Conservation (phyloP, 2,113 vertebrate species). For the Ariopsis seemanni region DNA sequence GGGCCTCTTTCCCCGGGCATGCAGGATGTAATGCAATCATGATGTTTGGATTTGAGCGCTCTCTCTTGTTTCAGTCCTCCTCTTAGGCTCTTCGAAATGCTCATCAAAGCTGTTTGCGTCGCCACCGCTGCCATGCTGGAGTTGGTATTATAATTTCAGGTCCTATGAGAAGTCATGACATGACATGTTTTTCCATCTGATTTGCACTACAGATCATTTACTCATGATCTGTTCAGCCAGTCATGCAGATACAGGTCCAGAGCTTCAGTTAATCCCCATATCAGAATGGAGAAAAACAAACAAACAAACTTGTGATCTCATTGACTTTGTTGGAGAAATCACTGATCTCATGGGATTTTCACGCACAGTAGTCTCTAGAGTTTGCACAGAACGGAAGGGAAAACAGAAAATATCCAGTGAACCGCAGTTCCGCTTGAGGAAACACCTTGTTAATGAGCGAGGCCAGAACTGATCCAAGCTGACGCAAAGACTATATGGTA, state of each 20-base stretch:
- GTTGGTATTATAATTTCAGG: not conserved
- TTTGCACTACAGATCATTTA: not conserved
- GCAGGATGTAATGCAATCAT: conserved; percentile 44
- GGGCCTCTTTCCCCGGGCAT: conserved; percentile 21
- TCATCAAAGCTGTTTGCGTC: conserved; percentile 21
- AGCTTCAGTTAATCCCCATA: not conserved
- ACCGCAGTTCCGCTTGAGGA: not conserved
- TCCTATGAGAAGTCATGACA: not conserved
- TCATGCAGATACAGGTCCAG: not conserved
- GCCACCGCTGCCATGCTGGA: not conserved
- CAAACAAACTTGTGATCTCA: not conserved
- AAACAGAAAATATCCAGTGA: not conserved
- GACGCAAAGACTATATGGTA: not conserved
- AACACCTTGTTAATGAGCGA: not conserved
- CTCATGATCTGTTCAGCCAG: not conserved
- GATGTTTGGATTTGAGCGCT: conserved; percentile 23
- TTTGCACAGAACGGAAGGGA: not conserved
- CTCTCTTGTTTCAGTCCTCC: conserved; percentile 19
- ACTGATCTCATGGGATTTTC: not conserved
- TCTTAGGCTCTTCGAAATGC: not conserved
- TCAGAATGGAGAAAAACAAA: not conserved
- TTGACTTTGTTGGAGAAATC: not conserved
- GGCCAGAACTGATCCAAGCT: not conserved
- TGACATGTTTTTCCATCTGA: not conserved
- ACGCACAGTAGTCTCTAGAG: not conserved